A percentile compares a stretch with the other conserved stretches of the same genome.
Conservation (phyloP, 1,140 invertebrate species). For the Drosophila lacertosa region DNA sequence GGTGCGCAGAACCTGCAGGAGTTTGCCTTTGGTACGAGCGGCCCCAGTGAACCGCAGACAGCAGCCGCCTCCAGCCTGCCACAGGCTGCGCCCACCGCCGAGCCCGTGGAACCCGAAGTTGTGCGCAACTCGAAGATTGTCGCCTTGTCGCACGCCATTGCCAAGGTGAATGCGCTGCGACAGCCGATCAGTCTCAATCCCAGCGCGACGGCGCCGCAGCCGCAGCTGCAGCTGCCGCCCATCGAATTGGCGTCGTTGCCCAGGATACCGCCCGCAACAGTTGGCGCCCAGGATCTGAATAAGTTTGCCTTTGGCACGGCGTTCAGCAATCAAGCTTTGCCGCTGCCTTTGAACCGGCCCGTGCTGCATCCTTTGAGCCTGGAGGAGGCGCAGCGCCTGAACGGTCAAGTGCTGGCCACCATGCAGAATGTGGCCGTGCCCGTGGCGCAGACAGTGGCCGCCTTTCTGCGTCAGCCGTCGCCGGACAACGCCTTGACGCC, state of each 20-base stretch:
- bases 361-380: neutral
- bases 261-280: neutral
- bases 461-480: neutral
- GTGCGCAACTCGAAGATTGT: conserved; percentile 2
- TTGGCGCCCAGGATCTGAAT: neutral
- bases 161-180: neutral
- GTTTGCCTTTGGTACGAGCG: neutral
- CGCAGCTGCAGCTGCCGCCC: neutral
- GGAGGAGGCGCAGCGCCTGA: neutral
- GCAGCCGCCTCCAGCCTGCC: neutral
- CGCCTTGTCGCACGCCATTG: neutral
- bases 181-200: neutral
- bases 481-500: neutral
- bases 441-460: neutral
- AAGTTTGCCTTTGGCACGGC: neutral
- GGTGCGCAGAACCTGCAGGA: neutral
- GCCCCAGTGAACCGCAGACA: neutral
- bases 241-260: neutral
- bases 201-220: neutral
- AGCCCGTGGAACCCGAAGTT: neutral
- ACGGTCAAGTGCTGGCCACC: neutral
- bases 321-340: neutral
- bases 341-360: neutral
- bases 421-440: conserved; percentile 11
- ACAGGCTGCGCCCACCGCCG: neutral